Evolutionary conservation across 2,888 invertebrate species (phyloP), one percentile per base, ranked within the genome.

Genomic region (Eupithecia exiguata): DNA sequence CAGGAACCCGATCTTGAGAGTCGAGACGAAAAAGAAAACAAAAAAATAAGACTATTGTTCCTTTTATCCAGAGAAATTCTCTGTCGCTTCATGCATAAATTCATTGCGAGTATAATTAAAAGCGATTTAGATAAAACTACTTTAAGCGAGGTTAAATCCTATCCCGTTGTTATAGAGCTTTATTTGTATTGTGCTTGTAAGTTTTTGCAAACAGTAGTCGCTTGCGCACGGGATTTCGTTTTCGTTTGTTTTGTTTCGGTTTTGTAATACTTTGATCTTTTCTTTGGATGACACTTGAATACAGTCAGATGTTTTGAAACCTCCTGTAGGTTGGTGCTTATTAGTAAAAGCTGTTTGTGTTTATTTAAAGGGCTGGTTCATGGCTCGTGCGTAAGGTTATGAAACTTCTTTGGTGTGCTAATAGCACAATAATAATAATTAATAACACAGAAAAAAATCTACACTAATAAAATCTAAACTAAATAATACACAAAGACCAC

Each of bases 31-130:
- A 58, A 58, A 25, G 14, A 25, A 58, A 25, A 69, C 38, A 53
- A 72, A 61, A 84, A 85, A 83, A 84, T 86, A 82, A 92, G 88
- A 91, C 93, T 92, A 93, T 94, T 94, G 94, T 94, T 92, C 93
- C 89, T 92, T 90, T 92, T 88, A 88, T 86, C 87, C 89, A 82
- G 84, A 87, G 91, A 91, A 91, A 88, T 92, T 91, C 90, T 81
- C 83, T 80, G 84, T 82, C 84, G 87, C 86, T 90, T 93, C 93
- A 94, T 94, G 93, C 92, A 93, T 94, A 90, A 92, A 94, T 94
- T 93, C 93, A 93, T 92, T 91, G 88, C 88, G 84, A 87, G 90
- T 89, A 92, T 92, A 93, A 93, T 93, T 92, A 92, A 92, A 91
- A 85, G 86, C 75, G 75, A 75, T 77, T 79, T 77, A 77, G 80